Conservation (phyloP, 2,113 vertebrate species). For the Ictalurus furcatus region DNA sequence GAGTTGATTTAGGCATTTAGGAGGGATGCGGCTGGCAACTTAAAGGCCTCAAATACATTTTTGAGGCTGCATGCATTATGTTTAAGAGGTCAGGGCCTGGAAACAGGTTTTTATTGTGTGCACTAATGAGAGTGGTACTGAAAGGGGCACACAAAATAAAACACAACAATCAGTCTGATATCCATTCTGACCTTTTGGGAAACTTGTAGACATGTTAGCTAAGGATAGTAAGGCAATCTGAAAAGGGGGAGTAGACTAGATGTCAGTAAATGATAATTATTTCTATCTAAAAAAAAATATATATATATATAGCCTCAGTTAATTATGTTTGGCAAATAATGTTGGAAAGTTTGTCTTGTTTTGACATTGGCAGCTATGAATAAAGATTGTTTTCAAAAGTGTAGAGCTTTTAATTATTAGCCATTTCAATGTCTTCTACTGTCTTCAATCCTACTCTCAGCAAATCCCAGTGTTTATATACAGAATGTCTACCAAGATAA, state of each 20-base stretch:
- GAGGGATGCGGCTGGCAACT: constrained; percentile 67
- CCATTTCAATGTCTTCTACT: neutral
- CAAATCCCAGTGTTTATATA: neutral
- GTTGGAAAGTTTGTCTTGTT: neutral
- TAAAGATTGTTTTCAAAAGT: neutral
- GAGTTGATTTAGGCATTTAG: constrained; percentile 81
- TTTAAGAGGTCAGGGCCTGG: constrained; percentile 65
- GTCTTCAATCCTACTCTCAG: neutral
- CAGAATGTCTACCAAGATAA: neutral
- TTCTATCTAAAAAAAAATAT: neutral
- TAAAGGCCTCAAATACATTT: constrained; percentile 76
- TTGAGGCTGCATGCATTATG: constrained; percentile 68
- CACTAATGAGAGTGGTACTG: constrained; percentile 58
- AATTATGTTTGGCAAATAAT: neutral
- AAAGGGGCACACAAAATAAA: constrained; percentile 48
- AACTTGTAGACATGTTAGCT: constrained; percentile 21
- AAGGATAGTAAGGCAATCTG: constrained; percentile 22
- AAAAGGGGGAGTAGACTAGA: neutral
- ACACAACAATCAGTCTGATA: constrained; percentile 41
- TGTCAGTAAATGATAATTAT: constrained; percentile 7
- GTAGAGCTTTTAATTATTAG: neutral
- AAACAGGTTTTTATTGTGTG: constrained; percentile 61
- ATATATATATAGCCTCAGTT: neutral
- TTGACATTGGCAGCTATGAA: neutral
- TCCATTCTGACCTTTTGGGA: constrained; percentile 42